phyloP scores from a whole-genome alignment of 1,140 invertebrate genomes.

The Euwallacea similis region DNA sequence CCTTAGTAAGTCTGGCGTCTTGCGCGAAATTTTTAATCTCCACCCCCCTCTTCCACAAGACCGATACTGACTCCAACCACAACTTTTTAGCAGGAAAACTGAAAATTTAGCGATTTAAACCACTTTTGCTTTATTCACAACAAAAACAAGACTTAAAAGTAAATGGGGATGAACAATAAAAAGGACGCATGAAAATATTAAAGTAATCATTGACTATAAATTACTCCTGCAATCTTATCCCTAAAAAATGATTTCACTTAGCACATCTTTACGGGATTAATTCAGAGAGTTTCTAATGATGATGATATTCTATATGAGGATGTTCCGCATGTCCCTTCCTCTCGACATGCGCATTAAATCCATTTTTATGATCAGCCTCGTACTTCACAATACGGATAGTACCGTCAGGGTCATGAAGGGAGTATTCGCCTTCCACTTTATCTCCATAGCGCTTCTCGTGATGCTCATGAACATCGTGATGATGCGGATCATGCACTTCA shows the following conservation, averaged over 20 bases:
- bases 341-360: conserved; percentile 17
- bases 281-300: not conserved
- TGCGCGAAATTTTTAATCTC: too few relatives aligned
- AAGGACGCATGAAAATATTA: not conserved
- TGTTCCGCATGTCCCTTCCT: conserved; percentile 20
- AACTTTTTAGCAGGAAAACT: not conserved
- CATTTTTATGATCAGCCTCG: conserved; percentile 24
- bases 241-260: not conserved
- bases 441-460: conserved; percentile 22
- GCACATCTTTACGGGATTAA: not conserved
- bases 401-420: conserved; percentile 19
- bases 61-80: too few relatives aligned
- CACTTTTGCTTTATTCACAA: conserved; percentile 4
- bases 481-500: conserved; percentile 19
- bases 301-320: conserved; percentile 16
- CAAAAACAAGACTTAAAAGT: conserved; percentile 11
- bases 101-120: not conserved
- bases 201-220: not conserved
- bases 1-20: too few relatives aligned
- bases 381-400: conserved; percentile 20
- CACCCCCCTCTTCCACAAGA: too few relatives aligned
- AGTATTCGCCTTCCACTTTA: conserved; percentile 24
- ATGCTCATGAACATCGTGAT: conserved; percentile 25
- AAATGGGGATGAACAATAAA: conserved; percentile 14
- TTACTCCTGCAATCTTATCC: not conserved